phyloP scores from a whole-genome alignment of 1,140 invertebrate genomes.

The Agrypnia vestita region DNA sequence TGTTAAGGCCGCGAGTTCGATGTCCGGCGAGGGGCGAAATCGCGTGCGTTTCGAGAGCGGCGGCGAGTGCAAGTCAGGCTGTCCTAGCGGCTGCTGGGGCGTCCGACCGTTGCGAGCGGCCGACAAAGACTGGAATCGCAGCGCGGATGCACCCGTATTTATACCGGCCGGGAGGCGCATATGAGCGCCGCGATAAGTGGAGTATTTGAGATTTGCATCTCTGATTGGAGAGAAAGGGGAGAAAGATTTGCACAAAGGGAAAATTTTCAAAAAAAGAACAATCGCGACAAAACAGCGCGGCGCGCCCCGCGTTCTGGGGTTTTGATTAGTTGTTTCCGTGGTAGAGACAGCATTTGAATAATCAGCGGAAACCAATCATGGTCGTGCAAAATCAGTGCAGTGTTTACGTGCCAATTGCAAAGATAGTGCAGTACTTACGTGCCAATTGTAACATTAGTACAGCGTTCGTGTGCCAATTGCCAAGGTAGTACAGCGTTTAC shows the following conservation, averaged over 20 bases:
- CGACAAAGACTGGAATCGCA: neutral
- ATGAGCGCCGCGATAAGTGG: slow-evolving; percentile 6
- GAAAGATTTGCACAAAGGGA: neutral
- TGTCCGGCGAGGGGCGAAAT: neutral
- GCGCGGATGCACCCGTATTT: slow-evolving; percentile 18
- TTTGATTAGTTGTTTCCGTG: no score
- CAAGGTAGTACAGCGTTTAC: no score
- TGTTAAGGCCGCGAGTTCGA: neutral
- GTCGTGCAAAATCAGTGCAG: no score
- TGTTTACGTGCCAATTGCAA: no score
- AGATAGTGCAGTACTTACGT: no score
- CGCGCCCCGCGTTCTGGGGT: no score
- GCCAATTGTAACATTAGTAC: no score
- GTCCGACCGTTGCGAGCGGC: slow-evolving; percentile 1
- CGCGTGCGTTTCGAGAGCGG: no score
- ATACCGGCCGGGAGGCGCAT: slow-evolving; percentile 2
- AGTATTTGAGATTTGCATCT: slow-evolving; percentile 17
- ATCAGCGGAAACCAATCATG: no score
- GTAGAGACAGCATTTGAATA: no score
- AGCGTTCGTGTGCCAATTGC: no score
- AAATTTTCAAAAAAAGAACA: neutral
- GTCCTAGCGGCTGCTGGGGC: neutral
- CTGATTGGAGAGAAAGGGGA: slow-evolving; percentile 21
- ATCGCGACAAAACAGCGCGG: no score
- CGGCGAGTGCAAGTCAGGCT: neutral